phyloP scores from a whole-genome alignment of 2,113 vertebrate species.

The Oreamnos americanus region DNA sequence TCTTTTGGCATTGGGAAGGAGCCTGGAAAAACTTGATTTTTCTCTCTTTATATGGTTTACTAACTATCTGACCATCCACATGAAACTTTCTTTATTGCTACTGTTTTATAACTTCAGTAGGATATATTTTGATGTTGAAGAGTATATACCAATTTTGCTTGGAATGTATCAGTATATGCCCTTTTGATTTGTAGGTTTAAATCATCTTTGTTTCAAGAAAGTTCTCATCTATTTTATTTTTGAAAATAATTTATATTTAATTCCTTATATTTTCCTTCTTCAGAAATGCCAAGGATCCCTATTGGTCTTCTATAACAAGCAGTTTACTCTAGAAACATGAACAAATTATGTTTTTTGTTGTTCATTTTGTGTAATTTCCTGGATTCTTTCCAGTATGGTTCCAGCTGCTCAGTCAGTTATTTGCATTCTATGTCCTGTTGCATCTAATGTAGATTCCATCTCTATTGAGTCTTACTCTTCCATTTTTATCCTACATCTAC shows the following conservation, averaged over 20 bases:
- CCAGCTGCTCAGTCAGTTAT: background rate
- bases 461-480: background rate
- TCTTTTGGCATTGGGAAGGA: background rate
- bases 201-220: background rate
- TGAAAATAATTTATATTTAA: conserved; percentile 13
- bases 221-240: background rate
- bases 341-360: background rate
- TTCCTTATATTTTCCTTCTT: background rate
- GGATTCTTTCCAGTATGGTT: background rate
- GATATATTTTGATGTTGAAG: background rate
- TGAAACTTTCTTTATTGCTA: background rate
- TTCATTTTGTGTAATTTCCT: background rate
- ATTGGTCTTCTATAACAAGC: background rate
- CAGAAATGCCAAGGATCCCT: background rate
- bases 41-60: background rate
- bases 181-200: conserved; percentile 14
- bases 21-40: background rate
- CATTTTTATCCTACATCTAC: background rate
- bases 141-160: background rate
- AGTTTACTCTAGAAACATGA: background rate
- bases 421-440: background rate
- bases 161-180: background rate
- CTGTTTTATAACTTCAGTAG: background rate
- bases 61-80: background rate
- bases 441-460: background rate